Evolutionary conservation across 2,113 vertebrate genomes (phyloP).

Genomic region (Anas platyrhynchos): DNA sequence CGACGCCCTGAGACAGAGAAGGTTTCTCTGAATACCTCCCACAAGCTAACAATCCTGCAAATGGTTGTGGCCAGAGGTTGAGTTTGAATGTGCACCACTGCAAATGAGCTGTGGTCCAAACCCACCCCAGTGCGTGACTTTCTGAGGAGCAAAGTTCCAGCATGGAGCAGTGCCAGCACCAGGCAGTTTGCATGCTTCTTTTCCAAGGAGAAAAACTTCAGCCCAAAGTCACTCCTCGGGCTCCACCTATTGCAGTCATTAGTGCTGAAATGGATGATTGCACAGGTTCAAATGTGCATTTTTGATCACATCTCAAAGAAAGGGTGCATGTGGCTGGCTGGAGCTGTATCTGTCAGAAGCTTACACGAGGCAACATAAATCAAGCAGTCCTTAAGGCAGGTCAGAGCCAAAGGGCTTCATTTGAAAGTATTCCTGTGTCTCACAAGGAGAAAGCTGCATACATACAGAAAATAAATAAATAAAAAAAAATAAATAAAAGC

Average conservation of each 20-base stretch:
- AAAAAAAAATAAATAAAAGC: not conserved
- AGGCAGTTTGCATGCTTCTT: not conserved
- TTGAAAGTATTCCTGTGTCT: not conserved
- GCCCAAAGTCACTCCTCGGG: not conserved
- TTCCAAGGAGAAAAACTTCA: not conserved
- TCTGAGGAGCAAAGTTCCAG: not conserved
- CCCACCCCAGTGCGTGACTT: fast-evolving
- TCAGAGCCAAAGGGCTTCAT: not conserved
- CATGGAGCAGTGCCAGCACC: not conserved
- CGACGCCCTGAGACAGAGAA: too few relatives aligned
- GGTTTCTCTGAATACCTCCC: not conserved
- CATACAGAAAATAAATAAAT: not conserved
- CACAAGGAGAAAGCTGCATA: not conserved
- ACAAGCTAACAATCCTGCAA: not conserved
- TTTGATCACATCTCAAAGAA: not conserved
- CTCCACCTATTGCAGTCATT: not conserved
- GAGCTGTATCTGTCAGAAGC: not conserved
- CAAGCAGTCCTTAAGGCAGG: not conserved
- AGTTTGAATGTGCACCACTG: fast-evolving
- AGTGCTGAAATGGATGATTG: not conserved
- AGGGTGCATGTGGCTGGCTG: not conserved
- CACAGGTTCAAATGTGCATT: not conserved
- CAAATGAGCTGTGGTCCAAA: not conserved
- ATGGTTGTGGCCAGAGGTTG: fast-evolving
- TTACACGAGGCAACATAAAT: not conserved